Percentiles rank a stretch among this genome's conserved stretches.
Conservation (phyloP, 2,113 vertebrate species). For the Osmerus eperlanus region DNA sequence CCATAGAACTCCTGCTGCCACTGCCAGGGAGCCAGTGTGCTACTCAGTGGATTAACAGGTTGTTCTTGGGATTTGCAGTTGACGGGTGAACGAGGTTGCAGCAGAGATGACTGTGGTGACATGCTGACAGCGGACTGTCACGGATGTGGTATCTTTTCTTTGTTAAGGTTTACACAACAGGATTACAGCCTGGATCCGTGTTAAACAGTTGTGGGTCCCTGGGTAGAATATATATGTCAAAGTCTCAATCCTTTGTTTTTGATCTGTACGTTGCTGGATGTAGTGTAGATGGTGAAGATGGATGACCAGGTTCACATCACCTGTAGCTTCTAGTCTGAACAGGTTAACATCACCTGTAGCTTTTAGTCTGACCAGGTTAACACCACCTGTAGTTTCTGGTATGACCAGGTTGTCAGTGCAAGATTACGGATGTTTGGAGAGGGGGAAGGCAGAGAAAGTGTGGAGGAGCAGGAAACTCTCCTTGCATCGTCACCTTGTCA, state of each 20-base stretch:
- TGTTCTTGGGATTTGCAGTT: constrained; percentile 50
- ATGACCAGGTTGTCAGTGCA: too few relatives aligned
- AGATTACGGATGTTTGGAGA: too few relatives aligned
- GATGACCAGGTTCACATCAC: background rate
- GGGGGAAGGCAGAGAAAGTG: background rate
- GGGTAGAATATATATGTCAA: constrained; percentile 37
- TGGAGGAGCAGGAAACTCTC: background rate
- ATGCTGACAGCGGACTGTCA: background rate
- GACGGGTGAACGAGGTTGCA: background rate
- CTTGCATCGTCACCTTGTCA: background rate
- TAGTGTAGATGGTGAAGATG: background rate
- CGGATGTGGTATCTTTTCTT: background rate
- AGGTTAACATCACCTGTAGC: too few relatives aligned
- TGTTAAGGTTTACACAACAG: constrained; percentile 50
- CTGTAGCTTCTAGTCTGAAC: too few relatives aligned
- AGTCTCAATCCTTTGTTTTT: background rate
- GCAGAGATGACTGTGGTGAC: constrained; percentile 18
- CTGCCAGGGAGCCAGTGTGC: background rate
- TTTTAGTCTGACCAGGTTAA: too few relatives aligned
- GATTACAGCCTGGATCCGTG: constrained; percentile 18
- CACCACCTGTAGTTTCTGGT: too few relatives aligned
- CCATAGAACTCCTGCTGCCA: constrained; percentile 9
- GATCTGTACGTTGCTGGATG: too few relatives aligned
- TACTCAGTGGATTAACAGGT: constrained; percentile 50
- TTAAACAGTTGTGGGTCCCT: background rate